A percentile compares a stretch with the other conserved stretches of the same genome.
Conservation (phyloP, 2,797 vertebrate genomes). For the Sternotherus odoratus region DNA sequence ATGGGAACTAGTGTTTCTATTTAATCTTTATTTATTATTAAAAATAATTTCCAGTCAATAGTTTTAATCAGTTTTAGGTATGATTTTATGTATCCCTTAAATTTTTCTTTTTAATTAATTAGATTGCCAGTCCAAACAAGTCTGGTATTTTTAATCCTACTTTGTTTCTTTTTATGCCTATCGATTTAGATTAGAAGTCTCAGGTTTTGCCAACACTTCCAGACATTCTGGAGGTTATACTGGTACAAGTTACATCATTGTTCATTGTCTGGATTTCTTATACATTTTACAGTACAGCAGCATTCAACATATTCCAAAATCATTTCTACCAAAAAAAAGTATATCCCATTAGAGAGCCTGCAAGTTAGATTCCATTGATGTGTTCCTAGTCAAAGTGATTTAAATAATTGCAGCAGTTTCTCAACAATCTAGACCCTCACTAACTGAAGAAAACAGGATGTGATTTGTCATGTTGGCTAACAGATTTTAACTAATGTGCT, state of each 20-base stretch:
- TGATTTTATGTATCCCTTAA: conserved; percentile 51
- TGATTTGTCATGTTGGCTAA: background rate
- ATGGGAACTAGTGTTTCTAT: background rate
- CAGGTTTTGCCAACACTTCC: conserved; percentile 66
- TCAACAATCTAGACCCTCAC: background rate
- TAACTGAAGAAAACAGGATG: background rate
- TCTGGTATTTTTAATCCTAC: conserved; percentile 57
- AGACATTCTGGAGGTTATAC: conserved; percentile 64
- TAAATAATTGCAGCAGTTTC: background rate
- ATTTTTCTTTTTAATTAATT: conserved; percentile 58
- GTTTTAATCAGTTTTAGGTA: conserved; percentile 49
- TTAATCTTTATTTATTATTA: background rate
- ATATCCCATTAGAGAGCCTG: background rate
- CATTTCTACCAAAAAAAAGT: background rate
- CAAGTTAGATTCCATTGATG: background rate
- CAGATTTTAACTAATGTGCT: background rate
- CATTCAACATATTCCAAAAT: background rate
- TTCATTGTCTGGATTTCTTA: conserved; percentile 68
- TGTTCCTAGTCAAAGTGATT: conserved; percentile 7
- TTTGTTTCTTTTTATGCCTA: conserved; percentile 60
- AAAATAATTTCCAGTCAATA: background rate
- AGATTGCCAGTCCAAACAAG: conserved; percentile 59
- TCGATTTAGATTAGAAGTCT: conserved; percentile 61
- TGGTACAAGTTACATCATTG: conserved; percentile 52
- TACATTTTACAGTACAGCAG: conserved; percentile 21